A percentile compares a stretch with the other conserved stretches of the same genome.
Evolutionary conservation across 2,797 vertebrate species (phyloP).

Genomic region (Muraenolepis orangiensis): DNA sequence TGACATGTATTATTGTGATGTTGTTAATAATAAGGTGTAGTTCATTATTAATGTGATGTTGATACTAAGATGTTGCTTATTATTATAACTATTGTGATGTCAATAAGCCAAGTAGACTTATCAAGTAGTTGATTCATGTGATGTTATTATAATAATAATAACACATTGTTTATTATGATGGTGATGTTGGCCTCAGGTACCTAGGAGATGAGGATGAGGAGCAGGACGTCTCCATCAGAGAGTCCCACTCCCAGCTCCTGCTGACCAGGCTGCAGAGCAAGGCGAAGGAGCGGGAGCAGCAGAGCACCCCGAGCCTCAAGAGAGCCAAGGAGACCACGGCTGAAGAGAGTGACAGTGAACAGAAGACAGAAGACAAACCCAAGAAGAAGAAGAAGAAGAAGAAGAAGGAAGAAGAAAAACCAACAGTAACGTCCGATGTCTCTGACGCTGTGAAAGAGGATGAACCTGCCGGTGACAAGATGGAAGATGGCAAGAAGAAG

Average conservation of each 20-base stretch:
- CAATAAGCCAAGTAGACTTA: too few relatives aligned
- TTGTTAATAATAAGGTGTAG: too few relatives aligned
- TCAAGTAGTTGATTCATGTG: too few relatives aligned
- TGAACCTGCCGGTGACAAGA: background rate
- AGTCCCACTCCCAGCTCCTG: conserved; percentile 69
- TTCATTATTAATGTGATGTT: background rate
- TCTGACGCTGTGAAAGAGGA: background rate
- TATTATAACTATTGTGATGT: too few relatives aligned
- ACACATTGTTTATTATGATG: too few relatives aligned
- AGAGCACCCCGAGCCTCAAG: conserved; percentile 29
- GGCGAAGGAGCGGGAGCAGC: conserved; percentile 77
- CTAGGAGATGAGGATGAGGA: conserved; percentile 71
- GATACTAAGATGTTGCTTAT: background rate
- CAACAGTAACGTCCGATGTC: background rate
- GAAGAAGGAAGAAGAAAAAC: too few relatives aligned
- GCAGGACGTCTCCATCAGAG: conserved; percentile 18
- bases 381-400: conserved; percentile 49
- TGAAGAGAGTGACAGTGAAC: background rate
- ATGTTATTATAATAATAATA: too few relatives aligned
- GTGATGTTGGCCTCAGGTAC: conserved; percentile 64
- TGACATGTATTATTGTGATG: too few relatives aligned
- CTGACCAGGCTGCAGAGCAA: conserved; percentile 80
- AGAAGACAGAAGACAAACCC: background rate
- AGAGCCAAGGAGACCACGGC: background rate
- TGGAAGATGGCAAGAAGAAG: background rate